These are phyloP conservation scores for Pseudorasbora parva DNA, from an alignment of 2,113 vertebrate genomes.

Conservation along the genomic window DNA sequence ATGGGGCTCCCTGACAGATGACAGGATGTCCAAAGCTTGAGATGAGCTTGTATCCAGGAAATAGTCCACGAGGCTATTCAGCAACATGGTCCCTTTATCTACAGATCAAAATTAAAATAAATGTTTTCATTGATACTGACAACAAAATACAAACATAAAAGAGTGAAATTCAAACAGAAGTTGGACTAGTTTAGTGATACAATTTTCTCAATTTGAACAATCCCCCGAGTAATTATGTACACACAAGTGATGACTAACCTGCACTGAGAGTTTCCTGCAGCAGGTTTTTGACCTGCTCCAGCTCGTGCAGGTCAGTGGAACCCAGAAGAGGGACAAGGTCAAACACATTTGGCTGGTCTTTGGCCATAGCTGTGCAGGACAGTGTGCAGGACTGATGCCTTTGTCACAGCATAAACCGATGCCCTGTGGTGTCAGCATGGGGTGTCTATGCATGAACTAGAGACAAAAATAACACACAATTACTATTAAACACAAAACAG, in stretches of 20 bases:
- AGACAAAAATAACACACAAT: constrained; percentile 10
- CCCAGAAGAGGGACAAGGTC: constrained; percentile 93
- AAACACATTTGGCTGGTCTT: constrained; percentile 79
- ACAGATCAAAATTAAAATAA: not conserved
- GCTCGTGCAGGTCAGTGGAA: constrained; percentile 84
- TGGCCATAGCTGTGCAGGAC: constrained; percentile 79
- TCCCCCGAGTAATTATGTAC: not conserved
- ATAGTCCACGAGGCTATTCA: constrained; percentile 89
- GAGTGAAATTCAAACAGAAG: not conserved
- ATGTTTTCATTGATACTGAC: not conserved
- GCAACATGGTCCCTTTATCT: constrained; percentile 90
- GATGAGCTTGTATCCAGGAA: constrained; percentile 89
- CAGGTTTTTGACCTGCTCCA: constrained; percentile 81
- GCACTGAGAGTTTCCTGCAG: constrained; percentile 87
- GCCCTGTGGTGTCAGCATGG: constrained; percentile 54
- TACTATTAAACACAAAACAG: not conserved
- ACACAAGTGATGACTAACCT: constrained; percentile 73
- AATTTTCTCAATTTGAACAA: not conserved
- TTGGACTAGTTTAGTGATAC: not conserved
- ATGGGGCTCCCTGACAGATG: constrained; percentile 90
- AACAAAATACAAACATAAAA: not conserved
- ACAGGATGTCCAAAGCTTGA: constrained; percentile 87
- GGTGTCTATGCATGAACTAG: constrained; percentile 38
- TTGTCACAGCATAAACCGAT: constrained; percentile 51
- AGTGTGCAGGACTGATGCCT: constrained; percentile 48